Base-by-base conservation (phyloP, 2,113 vertebrate genomes). In the Scopus umbretta region DNA sequence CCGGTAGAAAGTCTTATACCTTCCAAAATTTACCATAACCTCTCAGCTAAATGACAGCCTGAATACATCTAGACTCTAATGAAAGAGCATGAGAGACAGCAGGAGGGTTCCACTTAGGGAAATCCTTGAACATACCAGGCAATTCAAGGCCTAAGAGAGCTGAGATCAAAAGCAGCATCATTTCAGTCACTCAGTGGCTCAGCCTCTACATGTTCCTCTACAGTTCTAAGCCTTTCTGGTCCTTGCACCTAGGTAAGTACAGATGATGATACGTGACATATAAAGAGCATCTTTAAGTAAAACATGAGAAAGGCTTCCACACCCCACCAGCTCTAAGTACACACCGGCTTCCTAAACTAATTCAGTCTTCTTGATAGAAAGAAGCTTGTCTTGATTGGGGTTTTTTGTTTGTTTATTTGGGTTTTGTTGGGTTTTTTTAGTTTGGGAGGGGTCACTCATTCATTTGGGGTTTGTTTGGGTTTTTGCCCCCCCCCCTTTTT, bases 381-480 rank as follows among this genome's bases (percentile, higher is more conserved):
- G 8, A 11, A 73, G 34, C 19, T 73, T 30, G 21, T 50, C 42
- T 45, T 62, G 16, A 68, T 2, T 13, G 10, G n/a, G 16, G 3
- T 34, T 67, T 66, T 56, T 62, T 47, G 34, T n/a, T 73, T 65
- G 36, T 43, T 80, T 40, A 1, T 7, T 73, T 43, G 52, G 9
- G 36, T 15, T 79, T 62, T 23, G 10, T 3, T 11, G 8, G 29
- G 2, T 23, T 59, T 49, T 36, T 58, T 49, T 14, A 9, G 7
- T 20, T 38, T n/a, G 30, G 55, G 13, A 25, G 10, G 6, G 9
- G n/a, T n/a, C n/a, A n/a, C n/a, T n/a, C n/a, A n/a, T n/a, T n/a
- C n/a, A n/a, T n/a, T n/a, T n/a, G n/a, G n/a, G 17, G 0, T 36
- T 72, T 47, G 34, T 59, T 14, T 53, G 10, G 2, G 3, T 2